Evolutionary conservation across 2,113 vertebrate genomes (phyloP).

Genomic region (Gambusia affinis): DNA sequence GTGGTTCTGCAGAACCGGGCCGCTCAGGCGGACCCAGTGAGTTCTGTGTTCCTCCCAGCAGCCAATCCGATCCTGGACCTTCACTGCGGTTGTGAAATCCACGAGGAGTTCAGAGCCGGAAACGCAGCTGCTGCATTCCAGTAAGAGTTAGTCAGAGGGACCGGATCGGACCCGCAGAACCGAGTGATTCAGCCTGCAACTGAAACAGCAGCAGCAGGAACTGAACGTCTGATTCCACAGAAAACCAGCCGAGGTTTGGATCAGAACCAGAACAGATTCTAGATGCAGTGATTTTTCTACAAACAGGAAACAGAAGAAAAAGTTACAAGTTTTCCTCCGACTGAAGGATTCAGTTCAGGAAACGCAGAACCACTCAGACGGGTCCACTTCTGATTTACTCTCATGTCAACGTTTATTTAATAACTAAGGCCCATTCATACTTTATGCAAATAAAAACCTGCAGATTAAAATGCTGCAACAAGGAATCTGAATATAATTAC

Average conservation of each 20-base stretch:
- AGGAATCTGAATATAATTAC: no score
- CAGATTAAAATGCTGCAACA: no score
- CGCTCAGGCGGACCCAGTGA: not conserved
- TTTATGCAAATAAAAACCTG: no score
- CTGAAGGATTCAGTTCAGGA: no score
- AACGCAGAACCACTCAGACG: no score
- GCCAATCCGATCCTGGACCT: not conserved
- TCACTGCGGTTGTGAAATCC: constrained; percentile 51
- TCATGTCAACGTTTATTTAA: no score
- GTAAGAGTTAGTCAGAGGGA: constrained; percentile 53
- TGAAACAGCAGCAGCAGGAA: not conserved
- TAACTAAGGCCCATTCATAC: no score
- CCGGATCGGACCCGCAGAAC: not conserved
- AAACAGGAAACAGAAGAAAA: no score
- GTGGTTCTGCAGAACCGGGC: no score
- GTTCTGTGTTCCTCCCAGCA: not conserved
- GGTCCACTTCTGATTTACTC: no score
- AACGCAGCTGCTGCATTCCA: constrained; percentile 40
- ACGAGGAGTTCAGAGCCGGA: constrained; percentile 29
- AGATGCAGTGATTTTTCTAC: not conserved
- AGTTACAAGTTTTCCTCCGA: no score
- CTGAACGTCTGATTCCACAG: not conserved
- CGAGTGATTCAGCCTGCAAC: not conserved
- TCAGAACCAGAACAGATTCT: not conserved
- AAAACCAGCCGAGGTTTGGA: not conserved